phyloP scores from a whole-genome alignment of 2,113 vertebrate species.

The Chiloscyllium plagiosum region DNA sequence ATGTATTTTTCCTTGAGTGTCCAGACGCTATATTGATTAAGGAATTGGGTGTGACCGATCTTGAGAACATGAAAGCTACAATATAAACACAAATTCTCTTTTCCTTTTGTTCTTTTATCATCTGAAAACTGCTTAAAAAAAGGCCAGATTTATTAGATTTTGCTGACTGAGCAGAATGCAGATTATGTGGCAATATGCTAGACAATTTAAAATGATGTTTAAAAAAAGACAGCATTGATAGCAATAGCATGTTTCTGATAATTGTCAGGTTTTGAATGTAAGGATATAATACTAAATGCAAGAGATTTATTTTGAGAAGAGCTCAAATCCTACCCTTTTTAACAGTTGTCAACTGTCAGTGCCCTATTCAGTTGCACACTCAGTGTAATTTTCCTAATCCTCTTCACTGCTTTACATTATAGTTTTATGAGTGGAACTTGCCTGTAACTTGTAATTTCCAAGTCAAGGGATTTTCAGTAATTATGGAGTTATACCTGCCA shows the following conservation, averaged over 20 bases:
- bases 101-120: not conserved
- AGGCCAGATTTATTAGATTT: not conserved
- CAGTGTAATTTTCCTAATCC: not conserved
- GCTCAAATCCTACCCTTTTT: not conserved
- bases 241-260: no score
- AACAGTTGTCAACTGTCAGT: not conserved
- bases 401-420: not conserved
- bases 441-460: slow-evolving; percentile 9
- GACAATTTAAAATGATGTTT: no score
- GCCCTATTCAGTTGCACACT: not conserved
- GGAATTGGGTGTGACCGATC: not conserved
- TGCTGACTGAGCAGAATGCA: not conserved
- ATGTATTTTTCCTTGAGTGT: no score
- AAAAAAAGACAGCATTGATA: no score
- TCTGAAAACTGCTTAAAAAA: not conserved
- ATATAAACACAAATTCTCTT: not conserved
- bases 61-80: not conserved
- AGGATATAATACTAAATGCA: no score
- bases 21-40: no score
- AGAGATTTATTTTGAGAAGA: not conserved
- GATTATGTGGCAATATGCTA: no score
- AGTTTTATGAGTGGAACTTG: slow-evolving; percentile 11
- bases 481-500: not conserved
- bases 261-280: no score
- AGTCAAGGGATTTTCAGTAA: not conserved